Conservation (phyloP, 2,797 vertebrate genomes). For the Poeciliopsis presidionis region DNA sequence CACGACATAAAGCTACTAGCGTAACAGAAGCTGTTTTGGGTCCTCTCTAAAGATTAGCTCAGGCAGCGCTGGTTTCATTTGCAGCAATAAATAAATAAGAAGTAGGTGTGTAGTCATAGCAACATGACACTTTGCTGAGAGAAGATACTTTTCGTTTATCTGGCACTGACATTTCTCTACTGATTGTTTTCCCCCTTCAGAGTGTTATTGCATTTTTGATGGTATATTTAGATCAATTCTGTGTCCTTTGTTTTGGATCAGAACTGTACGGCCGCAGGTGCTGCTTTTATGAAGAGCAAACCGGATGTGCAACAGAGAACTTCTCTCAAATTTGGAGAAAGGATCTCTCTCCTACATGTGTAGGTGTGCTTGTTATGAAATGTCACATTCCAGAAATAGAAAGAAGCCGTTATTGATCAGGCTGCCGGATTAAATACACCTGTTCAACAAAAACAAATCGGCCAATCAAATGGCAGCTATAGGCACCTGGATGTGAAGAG, state of each 20-base stretch:
- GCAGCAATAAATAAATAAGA: constrained; percentile 66
- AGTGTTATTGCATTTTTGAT: constrained; percentile 47
- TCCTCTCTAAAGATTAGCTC: constrained; percentile 43
- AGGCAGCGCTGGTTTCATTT: constrained; percentile 50
- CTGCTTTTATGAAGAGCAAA: constrained; percentile 2
- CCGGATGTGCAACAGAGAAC: not conserved
- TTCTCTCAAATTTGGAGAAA: constrained; percentile 5
- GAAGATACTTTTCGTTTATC: constrained; percentile 64
- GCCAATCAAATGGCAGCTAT: not conserved
- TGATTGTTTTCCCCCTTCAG: constrained; percentile 34
- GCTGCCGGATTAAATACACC: not conserved
- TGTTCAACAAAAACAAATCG: not conserved
- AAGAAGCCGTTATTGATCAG: not conserved
- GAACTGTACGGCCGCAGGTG: constrained; percentile 12
- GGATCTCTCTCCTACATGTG: not conserved
- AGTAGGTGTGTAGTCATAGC: constrained; percentile 78
- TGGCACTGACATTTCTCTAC: constrained; percentile 47
- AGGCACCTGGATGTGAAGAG: not conserved
- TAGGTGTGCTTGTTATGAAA: not conserved
- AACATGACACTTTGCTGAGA: constrained; percentile 65
- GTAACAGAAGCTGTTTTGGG: constrained; percentile 22
- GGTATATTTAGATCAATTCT: constrained; percentile 52
- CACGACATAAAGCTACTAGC: constrained; percentile 24
- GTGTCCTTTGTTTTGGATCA: constrained; percentile 36
- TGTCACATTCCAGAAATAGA: not conserved